These are phyloP conservation scores for Ceratoteleas bidentatus DNA, from an alignment of 1,140 invertebrate species.

Conservation along the genomic window DNA sequence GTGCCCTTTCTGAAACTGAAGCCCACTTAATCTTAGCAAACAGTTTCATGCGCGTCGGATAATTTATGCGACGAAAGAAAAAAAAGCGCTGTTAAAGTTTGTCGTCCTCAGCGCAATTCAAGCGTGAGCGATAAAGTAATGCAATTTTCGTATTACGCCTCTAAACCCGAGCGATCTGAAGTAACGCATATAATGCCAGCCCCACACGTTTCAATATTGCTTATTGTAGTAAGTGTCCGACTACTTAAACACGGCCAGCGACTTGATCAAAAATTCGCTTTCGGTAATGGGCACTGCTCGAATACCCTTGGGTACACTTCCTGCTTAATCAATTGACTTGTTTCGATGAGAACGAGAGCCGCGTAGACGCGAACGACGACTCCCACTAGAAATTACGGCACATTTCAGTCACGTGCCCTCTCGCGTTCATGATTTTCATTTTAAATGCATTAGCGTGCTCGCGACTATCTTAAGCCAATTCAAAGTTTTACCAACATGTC, in stretches of 20 bases:
- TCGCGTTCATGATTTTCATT: conserved; percentile 57
- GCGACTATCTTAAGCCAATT: conserved; percentile 46
- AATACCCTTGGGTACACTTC: conserved; percentile 69
- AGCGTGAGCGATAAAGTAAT: conserved; percentile 33
- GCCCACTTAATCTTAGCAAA: conserved; percentile 45
- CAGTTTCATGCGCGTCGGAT: conserved; percentile 14
- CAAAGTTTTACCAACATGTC: conserved; percentile 59
- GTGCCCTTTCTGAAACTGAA: conserved; percentile 30
- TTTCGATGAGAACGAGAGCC: conserved; percentile 66
- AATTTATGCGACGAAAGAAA: neutral
- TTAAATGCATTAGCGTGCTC: conserved; percentile 54
- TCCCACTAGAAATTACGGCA: conserved; percentile 52
- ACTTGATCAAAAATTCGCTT: conserved; percentile 74
- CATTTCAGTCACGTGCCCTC: conserved; percentile 57
- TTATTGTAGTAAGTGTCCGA: conserved; percentile 51
- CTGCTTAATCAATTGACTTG: conserved; percentile 72
- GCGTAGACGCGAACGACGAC: conserved; percentile 44
- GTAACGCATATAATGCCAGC: conserved; percentile 36
- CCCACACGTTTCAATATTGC: conserved; percentile 60
- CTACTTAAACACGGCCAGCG: conserved; percentile 73
- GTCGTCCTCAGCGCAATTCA: conserved; percentile 8
- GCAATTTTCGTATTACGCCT: conserved; percentile 41
- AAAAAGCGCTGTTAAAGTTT: conserved; percentile 1
- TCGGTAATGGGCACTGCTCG: conserved; percentile 38
- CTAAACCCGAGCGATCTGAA: conserved; percentile 30